Evolutionary conservation across 2,888 invertebrate species (phyloP), one percentile per base, ranked within the genome.

Genomic region (Andrena hattorfiana): DNA sequence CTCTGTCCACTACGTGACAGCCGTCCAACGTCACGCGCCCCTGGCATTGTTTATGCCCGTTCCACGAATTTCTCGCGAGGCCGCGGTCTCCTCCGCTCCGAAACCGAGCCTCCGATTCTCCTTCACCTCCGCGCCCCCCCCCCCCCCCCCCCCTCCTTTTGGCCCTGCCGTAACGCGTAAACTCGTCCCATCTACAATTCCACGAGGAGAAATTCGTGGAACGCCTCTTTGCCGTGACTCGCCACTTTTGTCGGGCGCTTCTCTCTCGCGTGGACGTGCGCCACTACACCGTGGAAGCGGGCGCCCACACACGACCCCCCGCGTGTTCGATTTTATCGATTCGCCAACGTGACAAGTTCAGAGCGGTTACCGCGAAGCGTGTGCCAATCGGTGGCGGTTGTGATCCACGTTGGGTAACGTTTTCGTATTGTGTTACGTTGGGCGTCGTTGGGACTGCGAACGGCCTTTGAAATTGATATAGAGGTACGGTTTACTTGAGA

Each of bases 281-380:
- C 73, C 42, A 32, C 16, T 26, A 16, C 28, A 16, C 3, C 51
- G 23, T 16, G 51, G 32, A 62, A 35, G 30, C 42, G 26, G 56
- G 23, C 56, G 56, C 56, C 23, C 26, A 56, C 56, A 28, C 63
- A 20, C 62, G 26, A 28, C 30, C 28, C 48, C 48, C 56, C 23
- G 54, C 56, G 48, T 59, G 60, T 67, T 81, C 54, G 80, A 76
- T 76, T 81, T 51, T 76, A 82, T 76, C 66, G 71, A 81, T 66
- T 69, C 30, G 26, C n/a, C 48, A 80, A 74, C 42, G 32, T 73
- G 68, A 79, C 49, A 74, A 32, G 80, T 73, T 68, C 51, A 49
- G 64, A 59, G 23, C 62, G 16, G 63, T 69, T 63, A 64, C 49
- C 79, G 56, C 30, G 56, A 66, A 59, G n/a, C 32, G 26, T 42